phyloP scores from a whole-genome alignment of 2,888 invertebrate species.

The Dioctria rufipes region DNA sequence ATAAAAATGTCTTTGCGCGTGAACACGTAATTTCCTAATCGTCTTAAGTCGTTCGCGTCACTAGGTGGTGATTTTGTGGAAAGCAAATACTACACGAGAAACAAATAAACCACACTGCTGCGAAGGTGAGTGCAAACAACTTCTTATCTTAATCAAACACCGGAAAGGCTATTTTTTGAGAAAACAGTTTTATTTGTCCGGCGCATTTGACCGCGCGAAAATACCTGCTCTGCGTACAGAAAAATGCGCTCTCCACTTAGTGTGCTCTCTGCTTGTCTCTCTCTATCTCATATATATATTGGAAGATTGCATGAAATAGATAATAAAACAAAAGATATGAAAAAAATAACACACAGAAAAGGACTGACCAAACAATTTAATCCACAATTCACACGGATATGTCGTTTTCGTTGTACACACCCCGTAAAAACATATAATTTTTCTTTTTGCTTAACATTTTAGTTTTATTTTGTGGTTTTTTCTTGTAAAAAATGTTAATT shows the following conservation, averaged over 20 bases:
- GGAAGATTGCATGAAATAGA: not conserved
- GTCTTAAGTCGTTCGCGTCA: slow-evolving; percentile 10
- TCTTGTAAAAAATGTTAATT: slow-evolving; percentile 3
- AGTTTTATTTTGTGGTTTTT: not conserved
- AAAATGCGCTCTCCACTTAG: too few relatives aligned
- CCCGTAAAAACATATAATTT: slow-evolving; percentile 48
- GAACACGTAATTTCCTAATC: slow-evolving; percentile 35
- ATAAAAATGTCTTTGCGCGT: slow-evolving; percentile 3
- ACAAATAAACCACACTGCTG: slow-evolving; percentile 5
- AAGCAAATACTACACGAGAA: slow-evolving; percentile 21
- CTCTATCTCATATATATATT: not conserved
- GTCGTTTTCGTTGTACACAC: slow-evolving; percentile 11
- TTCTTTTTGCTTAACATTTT: slow-evolving; percentile 21
- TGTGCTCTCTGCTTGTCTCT: too few relatives aligned
- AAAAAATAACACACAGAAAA: not conserved
- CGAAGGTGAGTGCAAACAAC: slow-evolving; percentile 39
- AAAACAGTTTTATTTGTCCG: not conserved
- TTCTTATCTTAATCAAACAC: slow-evolving; percentile 55
- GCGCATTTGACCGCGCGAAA: not conserved
- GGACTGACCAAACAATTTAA: slow-evolving; percentile 44
- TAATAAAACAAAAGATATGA: slow-evolving; percentile 23
- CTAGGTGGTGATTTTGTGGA: slow-evolving; percentile 32
- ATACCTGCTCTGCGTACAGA: not conserved
- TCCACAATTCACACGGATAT: slow-evolving; percentile 48
- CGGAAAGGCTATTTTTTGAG: slow-evolving; percentile 50